These are phyloP conservation scores for Oophaga pumilio DNA, from an alignment of 2,113 vertebrate genomes.

Conservation along the genomic window DNA sequence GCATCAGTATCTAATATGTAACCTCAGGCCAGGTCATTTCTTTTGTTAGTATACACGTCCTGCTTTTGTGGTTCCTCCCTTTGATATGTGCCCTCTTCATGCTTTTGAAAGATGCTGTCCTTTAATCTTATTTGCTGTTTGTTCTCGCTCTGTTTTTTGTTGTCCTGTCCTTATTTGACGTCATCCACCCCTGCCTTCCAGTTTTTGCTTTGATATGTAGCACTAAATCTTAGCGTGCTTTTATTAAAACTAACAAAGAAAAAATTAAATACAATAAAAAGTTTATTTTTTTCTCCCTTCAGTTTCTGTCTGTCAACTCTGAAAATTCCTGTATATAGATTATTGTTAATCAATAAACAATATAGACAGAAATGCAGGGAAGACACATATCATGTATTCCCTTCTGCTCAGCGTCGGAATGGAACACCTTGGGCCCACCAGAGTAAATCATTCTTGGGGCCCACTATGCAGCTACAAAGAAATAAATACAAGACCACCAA, in stretches of 20 bases:
- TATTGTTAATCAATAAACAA: too few species aligned
- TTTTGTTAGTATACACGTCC: not conserved
- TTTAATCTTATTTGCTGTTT: slow-evolving; percentile 23
- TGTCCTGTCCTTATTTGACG: not conserved
- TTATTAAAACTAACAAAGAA: not conserved
- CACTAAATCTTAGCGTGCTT: not conserved
- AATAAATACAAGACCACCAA: too few species aligned
- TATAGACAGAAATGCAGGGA: too few species aligned
- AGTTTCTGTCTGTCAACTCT: not conserved
- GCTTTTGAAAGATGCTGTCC: not conserved
- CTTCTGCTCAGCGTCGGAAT: too few species aligned
- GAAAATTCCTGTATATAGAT: too few species aligned
- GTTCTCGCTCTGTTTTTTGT: not conserved
- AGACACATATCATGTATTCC: too few species aligned
- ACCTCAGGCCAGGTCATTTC: not conserved
- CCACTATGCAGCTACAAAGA: too few species aligned
- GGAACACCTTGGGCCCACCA: too few species aligned
- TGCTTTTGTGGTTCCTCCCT: not conserved
- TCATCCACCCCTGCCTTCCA: not conserved
- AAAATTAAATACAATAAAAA: not conserved
- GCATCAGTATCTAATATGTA: not conserved
- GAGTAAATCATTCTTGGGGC: too few species aligned
- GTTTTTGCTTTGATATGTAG: not conserved
- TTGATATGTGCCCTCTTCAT: not conserved
- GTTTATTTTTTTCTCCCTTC: not conserved